Evolutionary conservation across 2,888 invertebrate species (phyloP), one percentile per base, ranked within the genome.

Genomic region (Melieria omissa): DNA sequence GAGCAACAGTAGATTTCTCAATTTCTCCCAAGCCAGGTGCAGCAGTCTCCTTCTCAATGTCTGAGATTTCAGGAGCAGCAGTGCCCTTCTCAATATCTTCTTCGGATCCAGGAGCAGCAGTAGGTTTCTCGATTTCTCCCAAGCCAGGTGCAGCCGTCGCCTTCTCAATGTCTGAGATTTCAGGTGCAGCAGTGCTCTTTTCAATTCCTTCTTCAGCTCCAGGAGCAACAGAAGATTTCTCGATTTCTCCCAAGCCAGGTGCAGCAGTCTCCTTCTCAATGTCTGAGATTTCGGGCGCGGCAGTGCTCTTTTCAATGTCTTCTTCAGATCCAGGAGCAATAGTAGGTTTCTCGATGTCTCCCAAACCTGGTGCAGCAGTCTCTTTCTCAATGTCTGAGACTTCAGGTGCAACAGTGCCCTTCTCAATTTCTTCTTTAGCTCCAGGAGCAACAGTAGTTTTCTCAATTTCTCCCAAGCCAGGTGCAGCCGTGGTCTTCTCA

Each of bases 201-300:
- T n/a, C 12, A 46, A 63, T 60, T 6, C 60, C 58, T 1, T 10
- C 74, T 63, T 71, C 63, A 16, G 49, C 70, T 16, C 65, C 47
- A 58, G 29, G 5, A 14, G 42, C 29, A 29, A 29, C 29, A 29
- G 29, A 3, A 29, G 29, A 29, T 29, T 29, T 29, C 29, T 29
- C 29, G 3, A 29, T 29, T 29, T 2, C 29, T 46, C 71, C 73
- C 29, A 29, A 29, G 29, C 29, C 29, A 29, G 29, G 42, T 46
- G 65, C 57, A 5, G 57, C n/a, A 12, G 58, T 44, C 10, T 8
- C 44, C 41, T 55, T 14, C 0, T 4, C 16, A 9, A 29, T 6
- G 47, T 68, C 72, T 64, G 79, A 77, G 5, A 73, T 73, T 6
- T 77, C 49, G 58, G 72, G 57, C 60, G 67, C 72, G 58, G 70